A percentile compares a stretch with the other conserved stretches of the same genome.
These are phyloP conservation scores for Plestiodon gilberti DNA, from an alignment of 2,113 vertebrate genomes.

Conservation along the genomic window DNA sequence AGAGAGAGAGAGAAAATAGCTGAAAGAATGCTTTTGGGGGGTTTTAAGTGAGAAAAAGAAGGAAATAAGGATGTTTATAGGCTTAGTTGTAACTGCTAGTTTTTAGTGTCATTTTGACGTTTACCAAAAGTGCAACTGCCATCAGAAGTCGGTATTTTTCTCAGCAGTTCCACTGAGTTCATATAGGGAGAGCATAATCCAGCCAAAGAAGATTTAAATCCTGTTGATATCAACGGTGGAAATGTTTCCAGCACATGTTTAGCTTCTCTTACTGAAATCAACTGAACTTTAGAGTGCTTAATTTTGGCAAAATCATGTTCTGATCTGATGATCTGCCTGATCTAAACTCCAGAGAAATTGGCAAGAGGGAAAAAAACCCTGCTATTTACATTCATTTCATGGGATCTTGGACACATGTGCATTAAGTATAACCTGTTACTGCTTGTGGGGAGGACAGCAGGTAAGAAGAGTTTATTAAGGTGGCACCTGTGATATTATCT, in stretches of 20 bases:
- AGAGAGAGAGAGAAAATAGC: no score
- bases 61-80: background rate
- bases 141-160: background rate
- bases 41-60: background rate
- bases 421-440: slow-evolving; percentile 11
- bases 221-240: background rate
- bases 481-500: slow-evolving; percentile 25
- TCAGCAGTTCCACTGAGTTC: background rate
- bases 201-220: background rate
- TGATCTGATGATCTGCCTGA: slow-evolving; percentile 19
- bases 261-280: background rate
- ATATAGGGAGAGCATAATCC: background rate
- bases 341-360: slow-evolving; percentile 17
- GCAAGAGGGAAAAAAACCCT: background rate
- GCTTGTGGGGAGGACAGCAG: background rate
- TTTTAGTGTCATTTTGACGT: slow-evolving; percentile 2
- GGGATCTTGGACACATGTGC: slow-evolving; percentile 18
- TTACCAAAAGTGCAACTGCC: slow-evolving; percentile 4
- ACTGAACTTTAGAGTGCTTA: background rate
- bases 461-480: slow-evolving; percentile 35
- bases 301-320: background rate
- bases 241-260: background rate
- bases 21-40: no score
- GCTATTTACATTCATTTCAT: slow-evolving; percentile 25
- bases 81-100: slow-evolving; percentile 38